Conservation (phyloP, 2,888 invertebrate species). For the Thera britannica region DNA sequence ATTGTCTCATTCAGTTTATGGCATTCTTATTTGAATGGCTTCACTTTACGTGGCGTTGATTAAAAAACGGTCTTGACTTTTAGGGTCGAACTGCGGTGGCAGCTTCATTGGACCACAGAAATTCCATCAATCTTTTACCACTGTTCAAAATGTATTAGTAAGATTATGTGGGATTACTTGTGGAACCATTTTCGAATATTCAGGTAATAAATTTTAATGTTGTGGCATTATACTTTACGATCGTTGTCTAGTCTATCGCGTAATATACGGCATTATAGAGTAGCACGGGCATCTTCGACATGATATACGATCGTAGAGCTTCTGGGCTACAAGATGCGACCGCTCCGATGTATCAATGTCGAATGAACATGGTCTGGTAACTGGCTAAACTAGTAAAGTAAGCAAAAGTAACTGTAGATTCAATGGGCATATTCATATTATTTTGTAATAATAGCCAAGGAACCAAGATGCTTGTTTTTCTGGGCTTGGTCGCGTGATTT, state of each 20-base stretch:
- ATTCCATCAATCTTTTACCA: too few relatives aligned
- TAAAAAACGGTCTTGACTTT: too few relatives aligned
- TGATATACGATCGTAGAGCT: constrained; percentile 33
- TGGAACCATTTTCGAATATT: background rate
- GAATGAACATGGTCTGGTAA: constrained; percentile 22
- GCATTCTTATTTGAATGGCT: constrained; percentile 1
- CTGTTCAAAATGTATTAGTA: too few relatives aligned
- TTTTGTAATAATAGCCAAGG: too few relatives aligned
- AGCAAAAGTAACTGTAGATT: too few relatives aligned
- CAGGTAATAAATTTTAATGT: constrained; percentile 15
- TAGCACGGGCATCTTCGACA: constrained; percentile 14
- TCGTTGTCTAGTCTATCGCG: constrained; percentile 14
- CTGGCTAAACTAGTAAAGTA: background rate
- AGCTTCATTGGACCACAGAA: too few relatives aligned
- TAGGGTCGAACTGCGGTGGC: too few relatives aligned
- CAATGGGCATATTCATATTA: too few relatives aligned
- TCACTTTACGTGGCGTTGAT: background rate
- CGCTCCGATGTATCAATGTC: constrained; percentile 30
- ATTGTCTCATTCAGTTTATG: constrained; percentile 5
- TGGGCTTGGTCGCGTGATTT: too few relatives aligned
- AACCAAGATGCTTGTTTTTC: too few relatives aligned
- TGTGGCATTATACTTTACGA: constrained; percentile 20
- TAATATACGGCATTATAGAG: constrained; percentile 13
- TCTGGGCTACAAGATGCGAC: constrained; percentile 29
- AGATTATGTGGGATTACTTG: constrained; percentile 3